A percentile compares a stretch with the other conserved stretches of the same genome.
These are phyloP conservation scores for Synodontis membranacea DNA, from an alignment of 2,113 vertebrate species.

Conservation along the genomic window DNA sequence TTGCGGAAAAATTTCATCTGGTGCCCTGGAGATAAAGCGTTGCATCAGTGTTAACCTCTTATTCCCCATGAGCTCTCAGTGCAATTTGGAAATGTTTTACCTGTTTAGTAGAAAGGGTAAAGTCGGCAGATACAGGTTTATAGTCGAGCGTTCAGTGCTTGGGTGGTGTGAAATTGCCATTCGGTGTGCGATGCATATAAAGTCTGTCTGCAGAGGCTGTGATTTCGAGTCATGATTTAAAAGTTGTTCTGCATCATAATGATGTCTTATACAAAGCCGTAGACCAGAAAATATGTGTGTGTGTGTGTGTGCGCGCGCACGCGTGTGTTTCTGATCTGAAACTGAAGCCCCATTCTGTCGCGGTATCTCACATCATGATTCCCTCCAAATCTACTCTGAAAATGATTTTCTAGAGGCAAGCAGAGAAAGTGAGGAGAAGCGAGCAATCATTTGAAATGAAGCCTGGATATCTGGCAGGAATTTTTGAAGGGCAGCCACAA, in stretches of 20 bases:
- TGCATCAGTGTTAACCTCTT: neutral
- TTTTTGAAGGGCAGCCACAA: conserved; percentile 70
- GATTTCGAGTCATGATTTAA: neutral
- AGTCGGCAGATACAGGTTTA: neutral
- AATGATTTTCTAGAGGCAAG: conserved; percentile 45
- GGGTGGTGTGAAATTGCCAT: neutral
- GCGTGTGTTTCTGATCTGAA: conserved; percentile 51
- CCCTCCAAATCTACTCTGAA: conserved; percentile 62
- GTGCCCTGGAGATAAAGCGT: neutral
- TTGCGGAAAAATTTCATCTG: no score
- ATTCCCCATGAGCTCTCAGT: neutral
- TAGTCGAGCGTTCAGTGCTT: neutral
- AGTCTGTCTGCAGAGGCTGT: neutral
- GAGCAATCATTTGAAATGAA: conserved; percentile 59
- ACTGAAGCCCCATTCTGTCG: conserved; percentile 47
- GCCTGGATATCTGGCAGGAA: conserved; percentile 63
- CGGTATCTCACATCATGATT: conserved; percentile 54
- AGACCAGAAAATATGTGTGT: conserved; percentile 26
- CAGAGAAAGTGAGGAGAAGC: conserved; percentile 14
- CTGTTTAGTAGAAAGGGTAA: neutral
- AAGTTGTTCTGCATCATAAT: conserved; percentile 24
- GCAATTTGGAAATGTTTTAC: neutral
- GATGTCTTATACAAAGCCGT: conserved; percentile 1
- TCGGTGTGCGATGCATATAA: neutral
- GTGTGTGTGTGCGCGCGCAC: conserved; percentile 42